Evolutionary conservation across 2,113 vertebrate species (phyloP).

Genomic region (Arenaria interpres): DNA sequence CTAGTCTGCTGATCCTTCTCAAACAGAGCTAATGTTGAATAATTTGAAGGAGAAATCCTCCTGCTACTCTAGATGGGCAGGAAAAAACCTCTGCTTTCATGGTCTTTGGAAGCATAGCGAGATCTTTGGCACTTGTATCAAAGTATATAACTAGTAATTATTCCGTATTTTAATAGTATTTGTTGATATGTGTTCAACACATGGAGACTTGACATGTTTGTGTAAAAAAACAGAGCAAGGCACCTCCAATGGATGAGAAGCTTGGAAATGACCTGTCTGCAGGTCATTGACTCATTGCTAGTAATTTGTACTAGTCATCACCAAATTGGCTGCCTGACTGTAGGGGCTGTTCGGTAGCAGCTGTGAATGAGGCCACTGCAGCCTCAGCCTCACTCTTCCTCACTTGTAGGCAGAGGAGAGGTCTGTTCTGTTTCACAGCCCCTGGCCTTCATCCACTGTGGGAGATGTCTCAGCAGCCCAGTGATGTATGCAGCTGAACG

Average conservation of each 20-base stretch:
- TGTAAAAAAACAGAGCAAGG: background rate
- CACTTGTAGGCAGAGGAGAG: background rate
- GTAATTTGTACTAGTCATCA: background rate
- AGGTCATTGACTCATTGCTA: background rate
- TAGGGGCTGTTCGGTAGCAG: rapidly evolving
- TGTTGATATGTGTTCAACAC: background rate
- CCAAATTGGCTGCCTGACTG: background rate
- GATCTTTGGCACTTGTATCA: background rate
- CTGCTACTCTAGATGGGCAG: background rate
- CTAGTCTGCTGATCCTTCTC: background rate
- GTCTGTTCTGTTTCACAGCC: background rate
- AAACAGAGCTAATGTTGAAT: background rate
- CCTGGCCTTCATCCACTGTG: background rate
- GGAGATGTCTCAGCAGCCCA: background rate
- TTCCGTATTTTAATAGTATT: background rate
- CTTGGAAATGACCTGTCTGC: background rate
- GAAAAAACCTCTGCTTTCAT: background rate
- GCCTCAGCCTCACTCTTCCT: background rate
- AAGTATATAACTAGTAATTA: background rate
- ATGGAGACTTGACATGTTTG: background rate
- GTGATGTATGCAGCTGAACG: background rate
- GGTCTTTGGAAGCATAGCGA: background rate
- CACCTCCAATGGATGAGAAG: background rate
- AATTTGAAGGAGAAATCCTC: background rate
- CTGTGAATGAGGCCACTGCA: rapidly evolving